Evolutionary conservation across 2,888 invertebrate genomes (phyloP).

Genomic region (Cyaniris semiargus): DNA sequence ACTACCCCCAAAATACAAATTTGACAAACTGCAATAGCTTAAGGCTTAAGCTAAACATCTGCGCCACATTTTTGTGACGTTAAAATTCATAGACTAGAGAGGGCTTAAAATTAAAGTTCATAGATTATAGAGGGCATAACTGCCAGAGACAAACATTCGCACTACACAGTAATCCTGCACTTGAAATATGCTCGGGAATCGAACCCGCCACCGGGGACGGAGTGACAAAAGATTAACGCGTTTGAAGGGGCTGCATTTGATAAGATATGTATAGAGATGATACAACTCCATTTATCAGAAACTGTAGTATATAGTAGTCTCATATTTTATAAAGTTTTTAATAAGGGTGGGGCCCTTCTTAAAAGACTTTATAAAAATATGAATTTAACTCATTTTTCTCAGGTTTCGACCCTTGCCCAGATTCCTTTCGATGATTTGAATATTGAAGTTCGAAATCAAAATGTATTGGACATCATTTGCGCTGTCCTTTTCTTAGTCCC

Average conservation of each 20-base stretch:
- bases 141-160: conserved; percentile 75
- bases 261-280: conserved; percentile 40
- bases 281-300: not conserved
- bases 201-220: conserved; percentile 52
- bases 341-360: no score
- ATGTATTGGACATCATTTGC: no score
- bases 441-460: no score
- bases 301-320: no score
- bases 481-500: no score
- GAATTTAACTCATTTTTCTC: no score
- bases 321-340: no score
- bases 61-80: conserved; percentile 55
- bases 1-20: not conserved
- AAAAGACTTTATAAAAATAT: no score
- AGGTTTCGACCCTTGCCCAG: no score
- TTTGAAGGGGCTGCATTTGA: conserved; percentile 48
- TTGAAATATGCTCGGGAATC: conserved; percentile 70
- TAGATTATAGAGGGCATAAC: conserved; percentile 60
- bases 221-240: conserved; percentile 64
- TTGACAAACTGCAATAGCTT: conserved; percentile 20
- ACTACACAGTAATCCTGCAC: conserved; percentile 74
- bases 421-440: no score
- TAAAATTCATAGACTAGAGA: conserved; percentile 61
- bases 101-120: conserved; percentile 61
- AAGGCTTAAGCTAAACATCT: conserved; percentile 47